Percentiles rank a stretch among this genome's conserved stretches.
Evolutionary conservation across 2,113 vertebrate species (phyloP).

Genomic region (Picathartes gymnocephalus): DNA sequence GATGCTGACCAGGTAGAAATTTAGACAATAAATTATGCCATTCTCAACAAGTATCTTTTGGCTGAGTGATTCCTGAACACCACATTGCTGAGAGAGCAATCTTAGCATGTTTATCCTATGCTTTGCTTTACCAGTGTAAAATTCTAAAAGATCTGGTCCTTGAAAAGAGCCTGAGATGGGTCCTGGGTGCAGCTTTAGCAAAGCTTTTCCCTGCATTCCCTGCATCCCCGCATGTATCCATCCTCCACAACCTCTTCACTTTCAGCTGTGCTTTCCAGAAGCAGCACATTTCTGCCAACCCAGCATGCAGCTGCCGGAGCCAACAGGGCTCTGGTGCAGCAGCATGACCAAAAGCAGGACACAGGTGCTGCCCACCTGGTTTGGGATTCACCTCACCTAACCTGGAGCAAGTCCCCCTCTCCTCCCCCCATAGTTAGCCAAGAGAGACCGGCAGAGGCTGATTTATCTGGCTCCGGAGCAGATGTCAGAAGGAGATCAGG

Average conservation of each 20-base stretch:
- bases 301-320: fast-evolving
- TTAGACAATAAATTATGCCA: not conserved
- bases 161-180: not conserved
- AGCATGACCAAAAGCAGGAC: not conserved
- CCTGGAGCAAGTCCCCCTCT: not conserved
- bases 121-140: not conserved
- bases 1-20: not conserved
- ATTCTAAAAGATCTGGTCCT: not conserved
- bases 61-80: not conserved
- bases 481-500: not conserved
- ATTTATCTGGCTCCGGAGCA: not conserved
- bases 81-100: not conserved
- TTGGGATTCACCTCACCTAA: not conserved
- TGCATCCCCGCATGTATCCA: fast-evolving
- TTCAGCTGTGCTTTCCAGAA: not conserved
- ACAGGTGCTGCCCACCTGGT: not conserved
- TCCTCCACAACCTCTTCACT: not conserved
- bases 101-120: not conserved
- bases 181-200: not conserved
- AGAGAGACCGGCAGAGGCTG: not conserved
- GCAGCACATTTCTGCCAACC: not conserved
- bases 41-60: not conserved
- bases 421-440: fast-evolving
- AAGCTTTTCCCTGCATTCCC: not conserved
- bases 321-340: fast-evolving